A percentile compares a stretch with the other conserved stretches of the same genome.
Conservation (phyloP, 2,888 invertebrate genomes). For the Eilema sororculum region DNA sequence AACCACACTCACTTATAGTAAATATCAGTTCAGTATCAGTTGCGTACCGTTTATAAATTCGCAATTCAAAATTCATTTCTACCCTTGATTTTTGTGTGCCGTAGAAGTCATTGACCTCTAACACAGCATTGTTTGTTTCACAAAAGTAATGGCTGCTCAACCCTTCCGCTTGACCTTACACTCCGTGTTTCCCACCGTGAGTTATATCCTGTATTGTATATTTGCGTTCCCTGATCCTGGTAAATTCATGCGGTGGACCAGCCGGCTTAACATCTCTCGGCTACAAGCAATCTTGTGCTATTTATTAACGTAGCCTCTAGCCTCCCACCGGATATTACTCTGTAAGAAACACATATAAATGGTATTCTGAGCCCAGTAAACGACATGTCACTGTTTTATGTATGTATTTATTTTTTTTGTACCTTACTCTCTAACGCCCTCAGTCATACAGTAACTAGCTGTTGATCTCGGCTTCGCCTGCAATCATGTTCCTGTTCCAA, state of each 20-base stretch:
- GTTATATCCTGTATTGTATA: not conserved
- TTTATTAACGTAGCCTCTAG: conserved; percentile 1
- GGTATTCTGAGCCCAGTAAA: not conserved
- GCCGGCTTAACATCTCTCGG: not conserved
- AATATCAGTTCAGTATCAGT: too few relatives aligned
- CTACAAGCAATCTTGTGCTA: not conserved
- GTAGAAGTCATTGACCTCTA: too few relatives aligned
- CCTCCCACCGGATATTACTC: not conserved
- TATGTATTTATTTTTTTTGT: not conserved
- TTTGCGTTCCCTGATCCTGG: not conserved
- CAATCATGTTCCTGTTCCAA: not conserved
- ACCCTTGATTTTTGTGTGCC: too few relatives aligned
- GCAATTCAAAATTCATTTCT: too few relatives aligned
- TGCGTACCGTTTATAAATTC: too few relatives aligned
- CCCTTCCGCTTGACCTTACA: not conserved
- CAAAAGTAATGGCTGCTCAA: not conserved
- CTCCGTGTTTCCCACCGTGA: conserved; percentile 20
- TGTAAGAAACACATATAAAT: not conserved
- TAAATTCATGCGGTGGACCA: not conserved
- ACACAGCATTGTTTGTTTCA: too few relatives aligned
- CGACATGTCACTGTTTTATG: not conserved
- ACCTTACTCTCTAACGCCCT: not conserved
- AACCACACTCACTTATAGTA: too few relatives aligned
- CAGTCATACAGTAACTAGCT: too few relatives aligned
- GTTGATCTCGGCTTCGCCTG: too few relatives aligned